A percentile compares a stretch with the other conserved stretches of the same genome.
Conservation (phyloP, 2,113 vertebrate species). For the Azemiops feae region DNA sequence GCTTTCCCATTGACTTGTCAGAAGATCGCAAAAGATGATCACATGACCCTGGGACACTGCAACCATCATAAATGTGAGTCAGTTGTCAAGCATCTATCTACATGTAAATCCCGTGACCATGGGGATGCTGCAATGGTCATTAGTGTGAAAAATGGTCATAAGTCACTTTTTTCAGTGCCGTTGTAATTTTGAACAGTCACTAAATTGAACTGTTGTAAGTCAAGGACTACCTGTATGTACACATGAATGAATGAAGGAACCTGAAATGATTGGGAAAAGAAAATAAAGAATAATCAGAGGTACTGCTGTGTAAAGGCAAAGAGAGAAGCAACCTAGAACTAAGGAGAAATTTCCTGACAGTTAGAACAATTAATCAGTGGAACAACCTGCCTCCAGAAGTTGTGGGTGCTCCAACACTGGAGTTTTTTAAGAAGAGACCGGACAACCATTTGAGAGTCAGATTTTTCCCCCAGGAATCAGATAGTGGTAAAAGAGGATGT, state of each 20-base stretch:
- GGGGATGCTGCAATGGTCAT: background rate
- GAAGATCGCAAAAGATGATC: background rate
- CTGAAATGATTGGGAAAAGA: background rate
- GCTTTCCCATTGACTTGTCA: background rate
- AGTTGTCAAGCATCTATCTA: background rate
- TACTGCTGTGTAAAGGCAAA: background rate
- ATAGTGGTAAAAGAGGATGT: conserved; percentile 4
- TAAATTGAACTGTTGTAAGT: background rate
- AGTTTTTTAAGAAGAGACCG: too few species aligned
- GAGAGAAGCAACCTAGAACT: too few species aligned
- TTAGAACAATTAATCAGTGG: too few species aligned
- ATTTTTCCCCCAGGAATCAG: conserved; percentile 16
- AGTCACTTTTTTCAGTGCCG: background rate
- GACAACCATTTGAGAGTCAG: accelerated
- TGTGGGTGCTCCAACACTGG: too few species aligned
- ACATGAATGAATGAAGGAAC: background rate
- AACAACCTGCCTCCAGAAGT: too few species aligned
- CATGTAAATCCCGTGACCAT: background rate
- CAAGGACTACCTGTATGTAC: background rate
- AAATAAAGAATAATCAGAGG: background rate
- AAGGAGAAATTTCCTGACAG: too few species aligned
- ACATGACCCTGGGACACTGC: background rate
- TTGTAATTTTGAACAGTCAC: background rate
- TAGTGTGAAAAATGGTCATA: background rate
- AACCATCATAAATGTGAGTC: background rate